phyloP scores from a whole-genome alignment of 53 echinoderm and acorn worm species.

The Patiria pectinifera region DNA sequence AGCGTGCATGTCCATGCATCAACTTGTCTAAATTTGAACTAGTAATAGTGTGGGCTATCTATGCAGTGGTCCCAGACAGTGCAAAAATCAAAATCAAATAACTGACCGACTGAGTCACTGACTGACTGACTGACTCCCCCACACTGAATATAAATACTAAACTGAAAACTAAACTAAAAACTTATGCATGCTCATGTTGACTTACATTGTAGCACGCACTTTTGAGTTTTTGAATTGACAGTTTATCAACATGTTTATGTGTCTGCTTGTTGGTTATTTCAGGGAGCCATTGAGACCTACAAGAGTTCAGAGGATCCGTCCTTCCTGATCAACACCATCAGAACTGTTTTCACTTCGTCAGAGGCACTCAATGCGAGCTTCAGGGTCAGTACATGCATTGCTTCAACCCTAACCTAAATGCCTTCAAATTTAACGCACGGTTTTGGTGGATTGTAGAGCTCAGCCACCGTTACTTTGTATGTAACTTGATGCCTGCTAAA shows the following conservation, averaged over 20 bases:
- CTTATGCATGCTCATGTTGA: no score
- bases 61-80: conserved; percentile 54
- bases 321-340: conserved; percentile 93
- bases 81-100: not conserved
- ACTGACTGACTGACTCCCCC: no score
- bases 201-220: no score
- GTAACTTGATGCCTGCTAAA: no score
- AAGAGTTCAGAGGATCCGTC: conserved; percentile 83
- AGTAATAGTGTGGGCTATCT: conserved; percentile 39
- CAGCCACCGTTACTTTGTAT: no score
- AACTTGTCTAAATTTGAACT: no score
- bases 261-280: not conserved
- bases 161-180: no score
- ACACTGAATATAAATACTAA: no score
- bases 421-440: no score
- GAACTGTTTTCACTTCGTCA: conserved; percentile 94
- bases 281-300: conserved; percentile 87
- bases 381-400: conserved; percentile 60
- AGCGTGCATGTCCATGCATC: no score
- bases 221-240: no score
- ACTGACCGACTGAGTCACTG: not conserved
- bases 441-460: no score
- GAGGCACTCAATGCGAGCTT: conserved; percentile 94
- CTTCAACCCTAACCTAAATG: not conserved
- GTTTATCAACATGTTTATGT: not conserved